Evolutionary conservation across 2,888 invertebrate genomes (phyloP).

Genomic region (Noctua janthe): DNA sequence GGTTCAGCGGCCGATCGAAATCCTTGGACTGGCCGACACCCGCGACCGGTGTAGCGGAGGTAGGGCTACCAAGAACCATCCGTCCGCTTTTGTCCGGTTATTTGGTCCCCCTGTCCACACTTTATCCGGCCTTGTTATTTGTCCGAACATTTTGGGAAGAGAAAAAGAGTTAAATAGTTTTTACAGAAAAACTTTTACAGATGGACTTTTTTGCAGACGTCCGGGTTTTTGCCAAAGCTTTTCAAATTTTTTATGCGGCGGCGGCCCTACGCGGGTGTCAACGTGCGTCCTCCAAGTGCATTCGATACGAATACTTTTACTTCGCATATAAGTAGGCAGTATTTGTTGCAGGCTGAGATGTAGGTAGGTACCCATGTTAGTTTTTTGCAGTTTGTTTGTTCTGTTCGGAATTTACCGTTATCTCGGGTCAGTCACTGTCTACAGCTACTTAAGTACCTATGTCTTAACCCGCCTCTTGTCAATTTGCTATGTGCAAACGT

Average conservation of each 20-base stretch:
- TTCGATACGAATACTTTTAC: slow-evolving; percentile 55
- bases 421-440: background rate
- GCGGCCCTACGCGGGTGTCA: slow-evolving; percentile 26
- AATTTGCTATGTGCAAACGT: background rate
- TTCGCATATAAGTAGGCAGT: slow-evolving; percentile 11
- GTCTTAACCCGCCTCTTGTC: background rate
- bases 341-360: background rate
- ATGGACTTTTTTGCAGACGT: background rate
- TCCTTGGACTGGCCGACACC: slow-evolving; percentile 51
- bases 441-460: background rate
- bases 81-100: background rate
- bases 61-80: slow-evolving; percentile 2
- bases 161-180: background rate
- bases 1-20: slow-evolving; percentile 51
- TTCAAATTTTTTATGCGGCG: background rate
- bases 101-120: background rate
- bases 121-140: background rate
- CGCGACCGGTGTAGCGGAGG: slow-evolving; percentile 26
- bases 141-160: background rate
- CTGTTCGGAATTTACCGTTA: slow-evolving; percentile 2
- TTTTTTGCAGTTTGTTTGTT: slow-evolving; percentile 4
- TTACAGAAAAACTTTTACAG: background rate
- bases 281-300: slow-evolving; percentile 42
- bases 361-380: background rate
- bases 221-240: background rate